These are phyloP conservation scores for Clarias pachynema DNA, from an alignment of 2,797 vertebrate genomes.

Conservation along the genomic window DNA sequence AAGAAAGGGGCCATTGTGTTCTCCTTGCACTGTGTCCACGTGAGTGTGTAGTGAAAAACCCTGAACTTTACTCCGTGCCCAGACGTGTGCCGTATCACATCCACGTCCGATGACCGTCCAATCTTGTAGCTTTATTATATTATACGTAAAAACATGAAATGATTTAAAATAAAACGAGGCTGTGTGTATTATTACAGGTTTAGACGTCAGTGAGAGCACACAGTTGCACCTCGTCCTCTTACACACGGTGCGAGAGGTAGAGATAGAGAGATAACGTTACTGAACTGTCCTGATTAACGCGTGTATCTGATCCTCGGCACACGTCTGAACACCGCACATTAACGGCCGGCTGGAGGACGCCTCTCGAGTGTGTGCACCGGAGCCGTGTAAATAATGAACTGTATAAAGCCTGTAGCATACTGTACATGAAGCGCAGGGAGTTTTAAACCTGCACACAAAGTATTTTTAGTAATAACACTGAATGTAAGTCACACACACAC, in stretches of 20 bases:
- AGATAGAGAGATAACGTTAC: too few relatives aligned
- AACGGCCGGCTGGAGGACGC: slow-evolving; percentile 70
- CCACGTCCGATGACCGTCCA: not conserved
- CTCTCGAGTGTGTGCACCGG: slow-evolving; percentile 72
- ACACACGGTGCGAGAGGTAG: too few relatives aligned
- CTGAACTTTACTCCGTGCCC: not conserved
- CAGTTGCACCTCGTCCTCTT: not conserved
- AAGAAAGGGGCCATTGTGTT: not conserved
- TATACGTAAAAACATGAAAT: not conserved
- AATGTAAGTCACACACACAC: slow-evolving; percentile 81
- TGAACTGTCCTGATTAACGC: not conserved
- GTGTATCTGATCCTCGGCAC: not conserved
- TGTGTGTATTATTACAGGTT: not conserved
- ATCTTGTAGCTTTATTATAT: not conserved
- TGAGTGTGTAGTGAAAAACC: not conserved
- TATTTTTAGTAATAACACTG: slow-evolving; percentile 98
- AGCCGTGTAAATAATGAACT: slow-evolving; percentile 96
- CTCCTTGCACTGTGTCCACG: not conserved
- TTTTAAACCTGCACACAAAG: slow-evolving; percentile 85
- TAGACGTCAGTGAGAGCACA: not conserved
- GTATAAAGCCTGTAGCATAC: slow-evolving; percentile 97
- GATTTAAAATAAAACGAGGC: not conserved
- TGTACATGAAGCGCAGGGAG: slow-evolving; percentile 86
- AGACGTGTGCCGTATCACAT: not conserved
- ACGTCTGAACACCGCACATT: slow-evolving; percentile 56